Evolutionary conservation across 1,140 invertebrate species (phyloP).

Genomic region (Hirudo medicinalis): DNA sequence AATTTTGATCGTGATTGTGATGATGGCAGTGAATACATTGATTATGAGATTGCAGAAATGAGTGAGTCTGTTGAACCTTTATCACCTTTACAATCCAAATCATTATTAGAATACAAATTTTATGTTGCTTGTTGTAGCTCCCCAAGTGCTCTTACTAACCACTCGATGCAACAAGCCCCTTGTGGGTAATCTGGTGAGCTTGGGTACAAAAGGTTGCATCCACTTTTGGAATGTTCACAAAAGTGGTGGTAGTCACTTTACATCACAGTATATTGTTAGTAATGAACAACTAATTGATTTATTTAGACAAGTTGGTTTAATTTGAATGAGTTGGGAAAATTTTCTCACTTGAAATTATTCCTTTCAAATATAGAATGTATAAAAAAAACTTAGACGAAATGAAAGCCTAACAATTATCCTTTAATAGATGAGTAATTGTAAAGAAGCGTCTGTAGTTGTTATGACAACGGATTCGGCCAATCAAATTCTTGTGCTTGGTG

Average conservation of each 20-base stretch:
- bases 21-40: neutral
- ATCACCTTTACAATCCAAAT: too few relatives aligned
- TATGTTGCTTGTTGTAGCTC: too few relatives aligned
- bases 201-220: slow-evolving; percentile 36
- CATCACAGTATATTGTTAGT: neutral
- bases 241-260: neutral
- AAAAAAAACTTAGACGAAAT: neutral
- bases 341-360: too few relatives aligned
- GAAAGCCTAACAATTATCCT: neutral
- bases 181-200: slow-evolving; percentile 7
- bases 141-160: neutral
- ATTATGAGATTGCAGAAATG: neutral
- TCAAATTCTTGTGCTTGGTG: slow-evolving; percentile 30
- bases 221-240: slow-evolving; percentile 42
- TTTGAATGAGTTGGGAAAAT: too few relatives aligned
- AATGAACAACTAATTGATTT: too few relatives aligned
- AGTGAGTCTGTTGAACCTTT: neutral
- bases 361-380: too few relatives aligned
- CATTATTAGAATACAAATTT: too few relatives aligned
- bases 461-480: neutral
- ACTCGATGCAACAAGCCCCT: neutral
- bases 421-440: neutral
- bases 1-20: neutral
- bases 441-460: neutral
- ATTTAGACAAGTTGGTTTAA: too few relatives aligned